Evolutionary conservation across 2,888 invertebrate genomes (phyloP).

Genomic region (Amiota communis): DNA sequence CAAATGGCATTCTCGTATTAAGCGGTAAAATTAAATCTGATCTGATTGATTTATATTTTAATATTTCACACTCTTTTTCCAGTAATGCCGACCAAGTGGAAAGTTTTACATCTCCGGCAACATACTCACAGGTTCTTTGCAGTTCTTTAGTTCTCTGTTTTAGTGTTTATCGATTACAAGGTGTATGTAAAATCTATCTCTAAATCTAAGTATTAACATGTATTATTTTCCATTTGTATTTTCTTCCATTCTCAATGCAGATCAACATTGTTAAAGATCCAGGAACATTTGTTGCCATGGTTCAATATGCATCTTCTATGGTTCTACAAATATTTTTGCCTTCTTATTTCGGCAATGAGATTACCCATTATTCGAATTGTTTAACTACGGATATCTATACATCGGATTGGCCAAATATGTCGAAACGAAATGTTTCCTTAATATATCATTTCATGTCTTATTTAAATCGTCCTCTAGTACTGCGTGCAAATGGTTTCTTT

Average conservation of each 20-base stretch:
- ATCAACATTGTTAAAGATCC: slow-evolving; percentile 30
- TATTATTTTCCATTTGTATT: background rate
- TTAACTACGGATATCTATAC: slow-evolving; percentile 40
- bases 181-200: slow-evolving; percentile 36
- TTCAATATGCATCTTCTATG: slow-evolving; percentile 46
- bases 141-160: slow-evolving; percentile 49
- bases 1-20: slow-evolving; percentile 40
- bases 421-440: slow-evolving; percentile 40
- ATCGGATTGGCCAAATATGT: slow-evolving; percentile 48
- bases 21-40: slow-evolving; percentile 19
- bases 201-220: background rate
- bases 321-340: slow-evolving; percentile 48
- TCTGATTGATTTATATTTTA: background rate
- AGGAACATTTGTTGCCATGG: slow-evolving; percentile 34
- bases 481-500: slow-evolving; percentile 44
- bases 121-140: slow-evolving; percentile 44
- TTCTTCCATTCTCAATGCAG: slow-evolving; percentile 1
- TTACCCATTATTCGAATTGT: slow-evolving; percentile 39
- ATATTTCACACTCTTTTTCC: background rate
- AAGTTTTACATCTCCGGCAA: slow-evolving; percentile 43
- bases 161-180: slow-evolving; percentile 47
- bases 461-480: slow-evolving; percentile 44
- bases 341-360: slow-evolving; percentile 47
- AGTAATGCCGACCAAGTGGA: slow-evolving; percentile 38
- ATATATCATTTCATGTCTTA: slow-evolving; percentile 44